Conservation (phyloP, 1,140 invertebrate species). For the Drosophila kikkawai region DNA sequence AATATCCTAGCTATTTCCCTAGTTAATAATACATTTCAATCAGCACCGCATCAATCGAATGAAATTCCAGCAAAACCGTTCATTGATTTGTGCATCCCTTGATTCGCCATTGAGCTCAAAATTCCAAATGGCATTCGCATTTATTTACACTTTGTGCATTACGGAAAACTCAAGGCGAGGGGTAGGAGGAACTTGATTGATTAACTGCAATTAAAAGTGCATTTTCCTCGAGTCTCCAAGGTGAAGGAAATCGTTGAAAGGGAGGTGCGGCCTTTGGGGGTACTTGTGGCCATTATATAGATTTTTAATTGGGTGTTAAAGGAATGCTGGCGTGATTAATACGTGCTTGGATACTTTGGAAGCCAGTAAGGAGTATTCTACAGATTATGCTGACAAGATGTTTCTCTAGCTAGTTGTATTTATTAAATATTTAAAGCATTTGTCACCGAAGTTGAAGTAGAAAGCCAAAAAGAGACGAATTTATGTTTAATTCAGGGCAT, state of each 20-base stretch:
- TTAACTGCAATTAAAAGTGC: slow-evolving; percentile 73
- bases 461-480: slow-evolving; percentile 8
- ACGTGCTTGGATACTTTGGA: not conserved
- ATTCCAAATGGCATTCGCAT: slow-evolving; percentile 31
- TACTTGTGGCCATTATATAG: slow-evolving; percentile 58
- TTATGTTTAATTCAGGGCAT: not conserved
- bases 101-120: slow-evolving; percentile 25
- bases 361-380: not conserved
- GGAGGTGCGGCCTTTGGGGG: slow-evolving; percentile 7
- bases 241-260: slow-evolving; percentile 18
- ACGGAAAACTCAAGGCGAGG: not conserved
- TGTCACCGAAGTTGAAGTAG: not conserved
- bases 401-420: not conserved
- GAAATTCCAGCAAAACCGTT: slow-evolving; percentile 12
- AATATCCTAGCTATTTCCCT: not conserved
- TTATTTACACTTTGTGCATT: slow-evolving; percentile 43
- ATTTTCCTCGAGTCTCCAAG: slow-evolving; percentile 59
- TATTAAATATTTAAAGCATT: not conserved
- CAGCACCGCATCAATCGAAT: slow-evolving; percentile 4
- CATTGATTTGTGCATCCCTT: slow-evolving; percentile 66
- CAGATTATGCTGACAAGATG: too few species aligned
- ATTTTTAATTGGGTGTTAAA: slow-evolving; percentile 75
- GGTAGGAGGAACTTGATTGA: slow-evolving; percentile 56
- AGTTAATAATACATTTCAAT: not conserved
- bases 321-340: slow-evolving; percentile 44